Conservation (phyloP, 2,113 vertebrate genomes). For the Hyperopisus bebe region DNA sequence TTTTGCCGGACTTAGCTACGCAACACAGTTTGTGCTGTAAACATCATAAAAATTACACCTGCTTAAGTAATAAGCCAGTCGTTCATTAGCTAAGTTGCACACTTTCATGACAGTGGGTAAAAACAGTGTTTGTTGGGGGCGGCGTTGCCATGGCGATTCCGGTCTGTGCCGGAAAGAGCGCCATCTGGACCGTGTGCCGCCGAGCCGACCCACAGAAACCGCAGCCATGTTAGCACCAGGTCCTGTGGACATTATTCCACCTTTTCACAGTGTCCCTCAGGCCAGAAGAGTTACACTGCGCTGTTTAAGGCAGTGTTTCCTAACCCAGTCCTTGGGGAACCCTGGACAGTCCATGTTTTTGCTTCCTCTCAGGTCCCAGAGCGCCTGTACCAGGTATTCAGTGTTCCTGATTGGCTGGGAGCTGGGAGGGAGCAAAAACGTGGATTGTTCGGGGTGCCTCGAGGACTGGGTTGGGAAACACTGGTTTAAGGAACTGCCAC, state of each 20-base stretch:
- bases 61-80: background rate
- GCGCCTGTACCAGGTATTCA: too few relatives aligned
- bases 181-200: background rate
- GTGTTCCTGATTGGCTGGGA: too few relatives aligned
- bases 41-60: background rate
- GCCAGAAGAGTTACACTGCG: background rate
- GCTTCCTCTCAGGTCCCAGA: too few relatives aligned
- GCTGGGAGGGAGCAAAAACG: too few relatives aligned
- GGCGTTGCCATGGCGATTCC: background rate
- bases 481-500: background rate
- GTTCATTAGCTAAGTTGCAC: background rate
- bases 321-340: too few relatives aligned
- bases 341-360: too few relatives aligned
- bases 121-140: background rate
- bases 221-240: background rate
- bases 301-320: background rate
- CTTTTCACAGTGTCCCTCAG: background rate
- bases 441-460: too few relatives aligned
- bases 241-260: background rate
- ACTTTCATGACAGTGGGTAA: background rate
- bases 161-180: background rate
- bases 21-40: background rate
- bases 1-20: background rate
- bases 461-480: too few relatives aligned
- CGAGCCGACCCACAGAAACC: background rate